A percentile compares a stretch with the other conserved stretches of the same genome.
Evolutionary conservation across 2,888 invertebrate genomes (phyloP).

Genomic region (Sussaba pulchella): DNA sequence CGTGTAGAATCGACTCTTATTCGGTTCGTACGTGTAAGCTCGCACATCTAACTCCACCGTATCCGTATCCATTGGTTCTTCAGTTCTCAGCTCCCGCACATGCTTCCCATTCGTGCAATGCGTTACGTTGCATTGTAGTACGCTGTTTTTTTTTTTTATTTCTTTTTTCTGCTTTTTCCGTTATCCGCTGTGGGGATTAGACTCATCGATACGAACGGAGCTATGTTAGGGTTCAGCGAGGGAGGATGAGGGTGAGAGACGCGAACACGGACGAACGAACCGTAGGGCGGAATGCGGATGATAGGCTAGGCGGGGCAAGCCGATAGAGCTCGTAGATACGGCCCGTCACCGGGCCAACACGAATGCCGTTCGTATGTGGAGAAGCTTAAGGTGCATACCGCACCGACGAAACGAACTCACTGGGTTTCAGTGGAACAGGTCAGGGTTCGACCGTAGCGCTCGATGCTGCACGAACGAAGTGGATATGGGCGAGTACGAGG

Average conservation of each 20-base stretch:
- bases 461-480: conserved; percentile 70
- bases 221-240: conserved; percentile 19
- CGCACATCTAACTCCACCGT: conserved; percentile 17
- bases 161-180: conserved; percentile 48
- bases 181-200: conserved; percentile 64
- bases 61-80: conserved; percentile 35
- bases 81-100: conserved; percentile 17
- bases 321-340: conserved; percentile 33
- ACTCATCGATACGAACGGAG: conserved; percentile 55
- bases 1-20: conserved; percentile 47
- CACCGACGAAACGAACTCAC: conserved; percentile 74
- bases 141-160: conserved; percentile 26
- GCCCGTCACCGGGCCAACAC: conserved; percentile 40
- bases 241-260: conserved; percentile 15
- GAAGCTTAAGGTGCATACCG: conserved; percentile 57
- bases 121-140: conserved; percentile 11
- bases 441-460: conserved; percentile 74
- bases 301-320: conserved; percentile 35
- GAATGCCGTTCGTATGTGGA: conserved; percentile 30
- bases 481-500: conserved; percentile 43
- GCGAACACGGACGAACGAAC: conserved; percentile 57
- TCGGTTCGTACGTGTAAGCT: conserved; percentile 16
- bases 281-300: conserved; percentile 34
- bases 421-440: conserved; percentile 73
- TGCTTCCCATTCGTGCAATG: conserved; percentile 11